Evolutionary conservation across 1,140 invertebrate genomes (phyloP), one percentile per base, ranked within the genome.

Genomic region (Gryon sp.): DNA sequence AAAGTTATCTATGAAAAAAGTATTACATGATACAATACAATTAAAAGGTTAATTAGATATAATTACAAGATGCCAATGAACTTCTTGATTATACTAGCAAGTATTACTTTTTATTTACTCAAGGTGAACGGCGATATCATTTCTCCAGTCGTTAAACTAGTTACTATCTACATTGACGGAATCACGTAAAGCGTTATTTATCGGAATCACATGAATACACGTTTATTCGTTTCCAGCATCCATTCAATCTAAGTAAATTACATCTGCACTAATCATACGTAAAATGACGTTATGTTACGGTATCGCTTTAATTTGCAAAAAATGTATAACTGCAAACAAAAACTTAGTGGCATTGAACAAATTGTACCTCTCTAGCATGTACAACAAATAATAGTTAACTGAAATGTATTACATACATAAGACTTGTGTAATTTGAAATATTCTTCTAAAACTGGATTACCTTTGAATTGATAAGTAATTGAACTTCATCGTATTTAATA

Each of bases 281-380:
- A 19, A 50, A 34, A 65, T 59, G 69, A 65, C 69, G 59, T 73
- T 73, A 73, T 55, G 40, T 74, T 65, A 65, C 70, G 70, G 70
- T 65, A 74, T 52, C 28, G 7, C 2, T 7, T 11, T 8, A 48
- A 65, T 57, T 57, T 14, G 18, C 52, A 65, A 73, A 73, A 73
- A 55, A 63, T 48, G 19, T 52, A 11, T 26, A 19, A 57, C 18
- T 59, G 19, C 50, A 7, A 43, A 59, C 20, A 52, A 74, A 59
- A 65, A 74, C 34, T 1, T 65, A 74, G 65, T 52, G 45, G 45
- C 52, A 59, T 22, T 12, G 45, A 74, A 65, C 52, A 65, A 60
- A 74, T 52, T 59, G 32, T 43, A 22, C 48, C 26, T 34, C 34
- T 63, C n/a, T n/a, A n/a, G n/a, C n/a, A n/a, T 57, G 52, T 9